Base-by-base conservation (phyloP, 2,888 invertebrate genomes). In the Marronus borbonicus region DNA sequence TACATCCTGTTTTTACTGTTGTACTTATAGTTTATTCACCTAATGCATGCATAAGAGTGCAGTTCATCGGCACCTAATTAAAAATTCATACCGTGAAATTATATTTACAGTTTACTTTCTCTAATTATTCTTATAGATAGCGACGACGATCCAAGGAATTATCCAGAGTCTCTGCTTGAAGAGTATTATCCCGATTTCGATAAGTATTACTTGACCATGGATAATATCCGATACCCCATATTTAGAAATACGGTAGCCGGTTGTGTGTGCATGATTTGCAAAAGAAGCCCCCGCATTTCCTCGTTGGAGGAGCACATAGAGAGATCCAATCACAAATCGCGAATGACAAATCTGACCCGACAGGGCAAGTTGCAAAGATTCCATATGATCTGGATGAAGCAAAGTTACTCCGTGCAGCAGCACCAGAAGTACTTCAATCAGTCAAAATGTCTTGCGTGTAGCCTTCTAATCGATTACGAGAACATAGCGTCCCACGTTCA, bases 261-360 rank as follows among this genome's bases (percentile, higher is more conserved):
- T 20, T 17, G 70, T n/a, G 60, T 28, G n/a, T 79, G 79, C 68
- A 72, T 79, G 68, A 44, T 79, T 14, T 79, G 79, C 49, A 68
- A 66, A 20, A 50, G 72, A 20, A 69, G 39, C 14, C 60, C 69
- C 4, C 36, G 49, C n/a, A 58, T 74, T 8, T 8, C 31, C 8
- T 66, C 31, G 2, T 36, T 74, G 50, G 50, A 65, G 5, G 72
- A 60, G 12, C 77, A 77, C 31, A 14, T 39, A 7, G 44, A n/a
- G 3, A 36, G 17, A 7, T 20, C 50, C 49, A 50, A 36, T 10
- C 77, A 77, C 55, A 39, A 44, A 24, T 20, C 20, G 12, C 66
- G 55, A 44, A 44, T 50, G 36, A 50, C 17, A 3, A 31, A 31
- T 8, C 14, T 14, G 17, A 70, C 10, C 1, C 5, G 24, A 2